A percentile compares a stretch with the other conserved stretches of the same genome.
Evolutionary conservation across 1,140 invertebrate species (phyloP).

Genomic region (Pemphigus obesinymphae): DNA sequence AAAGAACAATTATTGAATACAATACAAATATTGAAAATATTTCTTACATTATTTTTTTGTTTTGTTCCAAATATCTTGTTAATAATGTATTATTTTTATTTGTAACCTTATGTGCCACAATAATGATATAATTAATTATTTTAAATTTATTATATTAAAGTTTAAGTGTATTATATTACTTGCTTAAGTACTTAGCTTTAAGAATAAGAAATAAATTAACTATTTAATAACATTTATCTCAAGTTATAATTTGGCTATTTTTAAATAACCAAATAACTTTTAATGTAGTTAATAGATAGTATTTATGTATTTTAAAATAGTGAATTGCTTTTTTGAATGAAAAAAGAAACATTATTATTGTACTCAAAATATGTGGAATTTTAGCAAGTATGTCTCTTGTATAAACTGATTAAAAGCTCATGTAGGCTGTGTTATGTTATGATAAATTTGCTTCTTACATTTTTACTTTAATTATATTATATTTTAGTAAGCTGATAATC

Average conservation of each 20-base stretch:
- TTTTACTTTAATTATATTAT: constrained; percentile 17
- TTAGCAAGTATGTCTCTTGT: constrained; percentile 1
- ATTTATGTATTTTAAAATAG: not conserved
- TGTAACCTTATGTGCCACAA: not conserved
- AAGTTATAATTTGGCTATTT: not conserved
- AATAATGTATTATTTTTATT: not conserved
- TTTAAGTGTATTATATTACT: not conserved
- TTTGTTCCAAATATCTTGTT: not conserved
- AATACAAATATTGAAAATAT: too few species aligned
- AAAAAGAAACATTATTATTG: not conserved
- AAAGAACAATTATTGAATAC: not conserved
- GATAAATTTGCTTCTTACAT: constrained; percentile 9
- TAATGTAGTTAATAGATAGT: not conserved
- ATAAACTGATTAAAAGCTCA: constrained; percentile 26
- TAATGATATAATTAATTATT: not conserved
- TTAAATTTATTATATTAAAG: not conserved
- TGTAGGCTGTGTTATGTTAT: constrained; percentile 37
- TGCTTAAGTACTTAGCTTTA: not conserved
- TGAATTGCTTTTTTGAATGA: not conserved
- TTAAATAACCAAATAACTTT: not conserved
- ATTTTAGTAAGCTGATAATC: constrained; percentile 27
- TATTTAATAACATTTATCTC: not conserved
- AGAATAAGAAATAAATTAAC: not conserved
- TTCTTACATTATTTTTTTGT: too few species aligned
- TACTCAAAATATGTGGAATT: not conserved